Percentiles rank a stretch among this genome's conserved stretches.
Evolutionary conservation across 2,113 vertebrate genomes (phyloP).

Genomic region (Accipiter cooperii): DNA sequence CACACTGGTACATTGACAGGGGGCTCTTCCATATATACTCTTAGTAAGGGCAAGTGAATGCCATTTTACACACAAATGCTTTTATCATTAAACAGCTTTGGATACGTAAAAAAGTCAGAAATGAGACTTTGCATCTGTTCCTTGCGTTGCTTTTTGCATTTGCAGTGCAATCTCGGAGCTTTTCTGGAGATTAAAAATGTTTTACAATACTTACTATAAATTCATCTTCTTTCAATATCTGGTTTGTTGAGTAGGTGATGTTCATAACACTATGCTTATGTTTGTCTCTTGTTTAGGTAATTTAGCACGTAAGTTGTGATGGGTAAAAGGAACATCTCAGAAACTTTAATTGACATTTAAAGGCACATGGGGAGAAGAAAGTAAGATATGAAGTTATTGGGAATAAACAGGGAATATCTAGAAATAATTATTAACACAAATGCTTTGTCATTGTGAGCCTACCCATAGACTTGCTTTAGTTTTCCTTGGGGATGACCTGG

Average conservation of each 20-base stretch:
- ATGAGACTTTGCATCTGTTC: constrained; percentile 21
- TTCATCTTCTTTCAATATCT: background rate
- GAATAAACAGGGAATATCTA: background rate
- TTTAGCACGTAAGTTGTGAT: background rate
- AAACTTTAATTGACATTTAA: constrained; percentile 2
- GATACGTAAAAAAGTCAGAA: background rate
- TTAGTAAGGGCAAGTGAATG: constrained; percentile 46
- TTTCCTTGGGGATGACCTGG: background rate
- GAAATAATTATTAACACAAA: background rate
- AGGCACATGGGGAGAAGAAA: background rate
- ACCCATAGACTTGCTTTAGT: background rate
- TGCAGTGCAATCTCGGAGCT: background rate
- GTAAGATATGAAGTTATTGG: background rate
- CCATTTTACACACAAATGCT: constrained; percentile 36
- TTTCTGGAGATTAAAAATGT: constrained; percentile 16
- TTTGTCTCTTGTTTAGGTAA: constrained; percentile 1
- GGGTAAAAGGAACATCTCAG: background rate
- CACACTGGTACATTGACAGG: background rate
- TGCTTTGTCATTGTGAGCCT: background rate
- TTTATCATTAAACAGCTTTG: constrained; percentile 22
- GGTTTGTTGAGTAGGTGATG: background rate
- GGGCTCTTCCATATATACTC: constrained; percentile 17
- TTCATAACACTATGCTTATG: background rate
- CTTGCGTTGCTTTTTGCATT: constrained; percentile 4
- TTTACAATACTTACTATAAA: background rate